Evolutionary conservation across 2,888 invertebrate species (phyloP).

Genomic region (Griposia aprilina): DNA sequence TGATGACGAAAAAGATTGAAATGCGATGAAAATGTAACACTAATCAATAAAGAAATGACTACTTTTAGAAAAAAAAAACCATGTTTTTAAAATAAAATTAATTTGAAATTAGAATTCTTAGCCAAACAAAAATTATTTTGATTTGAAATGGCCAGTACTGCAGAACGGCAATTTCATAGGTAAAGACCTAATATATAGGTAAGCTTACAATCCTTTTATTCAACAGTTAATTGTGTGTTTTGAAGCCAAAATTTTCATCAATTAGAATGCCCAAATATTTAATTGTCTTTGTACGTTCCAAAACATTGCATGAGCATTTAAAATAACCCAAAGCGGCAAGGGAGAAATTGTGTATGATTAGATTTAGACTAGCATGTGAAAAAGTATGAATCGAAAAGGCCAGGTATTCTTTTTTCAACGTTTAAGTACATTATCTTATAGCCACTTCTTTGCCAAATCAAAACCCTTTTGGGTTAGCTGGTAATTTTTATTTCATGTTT

Average conservation of each 20-base stretch:
- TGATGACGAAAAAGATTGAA: too few species aligned
- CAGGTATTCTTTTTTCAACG: not conserved
- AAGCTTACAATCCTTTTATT: not conserved
- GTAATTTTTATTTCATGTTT: not conserved
- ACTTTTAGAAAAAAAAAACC: too few species aligned
- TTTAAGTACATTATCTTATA: not conserved
- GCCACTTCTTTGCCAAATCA: not conserved
- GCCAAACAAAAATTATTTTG: too few species aligned
- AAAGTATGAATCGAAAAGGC: not conserved
- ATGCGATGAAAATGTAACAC: too few species aligned
- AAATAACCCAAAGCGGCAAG: not conserved
- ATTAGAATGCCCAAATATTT: not conserved
- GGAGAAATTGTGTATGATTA: not conserved
- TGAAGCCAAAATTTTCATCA: not conserved
- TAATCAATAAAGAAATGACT: too few species aligned
- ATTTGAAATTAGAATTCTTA: too few species aligned
- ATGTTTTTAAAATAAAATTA: too few species aligned
- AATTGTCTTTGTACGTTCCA: too few species aligned
- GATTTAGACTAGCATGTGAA: not conserved
- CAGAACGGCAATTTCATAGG: too few species aligned
- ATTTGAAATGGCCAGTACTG: too few species aligned
- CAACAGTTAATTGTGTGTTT: not conserved
- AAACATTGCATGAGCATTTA: too few species aligned
- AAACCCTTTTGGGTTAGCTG: not conserved
- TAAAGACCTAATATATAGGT: too few species aligned